A percentile compares a stretch with the other conserved stretches of the same genome.
These are phyloP conservation scores for Aphaenogaster floridana DNA, from an alignment of 1,140 invertebrate species.

Conservation along the genomic window DNA sequence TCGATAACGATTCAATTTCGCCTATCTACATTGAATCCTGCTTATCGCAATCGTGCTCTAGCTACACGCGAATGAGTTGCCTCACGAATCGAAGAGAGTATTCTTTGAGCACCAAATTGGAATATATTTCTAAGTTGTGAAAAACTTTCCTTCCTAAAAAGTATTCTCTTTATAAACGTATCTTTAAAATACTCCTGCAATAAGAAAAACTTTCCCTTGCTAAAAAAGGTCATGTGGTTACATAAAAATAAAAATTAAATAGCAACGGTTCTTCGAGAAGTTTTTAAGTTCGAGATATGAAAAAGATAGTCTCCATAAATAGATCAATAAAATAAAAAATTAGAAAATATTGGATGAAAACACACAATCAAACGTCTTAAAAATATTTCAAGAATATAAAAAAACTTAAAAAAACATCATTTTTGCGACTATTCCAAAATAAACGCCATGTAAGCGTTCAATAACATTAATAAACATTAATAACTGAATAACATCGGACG, in stretches of 20 bases:
- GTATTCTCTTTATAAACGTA: background rate
- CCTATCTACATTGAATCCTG: constrained; percentile 59
- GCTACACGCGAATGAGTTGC: constrained; percentile 39
- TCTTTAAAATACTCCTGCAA: background rate
- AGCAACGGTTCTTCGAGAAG: background rate
- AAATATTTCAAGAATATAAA: constrained; percentile 13
- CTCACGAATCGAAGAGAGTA: constrained; percentile 21
- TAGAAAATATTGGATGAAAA: constrained; percentile 2
- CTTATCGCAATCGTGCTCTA: constrained; percentile 55
- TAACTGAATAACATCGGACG: background rate
- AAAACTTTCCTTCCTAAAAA: constrained; percentile 4
- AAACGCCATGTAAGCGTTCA: background rate
- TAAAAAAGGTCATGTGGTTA: background rate
- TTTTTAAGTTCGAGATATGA: background rate
- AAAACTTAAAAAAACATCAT: constrained; percentile 5
- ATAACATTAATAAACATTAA: no score
- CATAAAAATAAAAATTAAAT: constrained; percentile 15
- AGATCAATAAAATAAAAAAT: constrained; percentile 29
- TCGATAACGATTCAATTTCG: constrained; percentile 67
- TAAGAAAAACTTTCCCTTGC: background rate
- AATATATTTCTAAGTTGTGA: constrained; percentile 37
- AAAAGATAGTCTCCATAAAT: background rate
- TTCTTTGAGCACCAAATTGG: constrained; percentile 10
- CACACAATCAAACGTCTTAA: constrained; percentile 3
- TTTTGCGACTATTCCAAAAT: background rate